Evolutionary conservation across 1,140 invertebrate genomes (phyloP).

Genomic region (Bradynema listronoti): DNA sequence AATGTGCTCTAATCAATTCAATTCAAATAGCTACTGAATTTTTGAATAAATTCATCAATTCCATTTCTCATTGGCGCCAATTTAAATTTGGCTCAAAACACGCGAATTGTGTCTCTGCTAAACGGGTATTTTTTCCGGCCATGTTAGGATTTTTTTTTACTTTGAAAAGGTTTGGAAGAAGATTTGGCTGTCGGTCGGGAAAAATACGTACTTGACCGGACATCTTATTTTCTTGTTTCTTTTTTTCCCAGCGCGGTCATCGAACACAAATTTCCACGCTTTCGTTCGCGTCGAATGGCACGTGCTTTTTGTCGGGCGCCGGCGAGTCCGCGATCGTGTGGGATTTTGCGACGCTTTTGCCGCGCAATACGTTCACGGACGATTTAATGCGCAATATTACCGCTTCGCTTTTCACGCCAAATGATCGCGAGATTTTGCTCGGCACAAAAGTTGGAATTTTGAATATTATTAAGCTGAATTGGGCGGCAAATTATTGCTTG

Average conservation of each 20-base stretch:
- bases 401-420: conserved; percentile 75
- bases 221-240: background rate
- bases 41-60: too few relatives aligned
- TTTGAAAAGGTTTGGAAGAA: too few relatives aligned
- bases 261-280: conserved; percentile 77
- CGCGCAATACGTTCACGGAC: conserved; percentile 36
- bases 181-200: too few relatives aligned
- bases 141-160: too few relatives aligned
- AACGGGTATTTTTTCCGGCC: too few relatives aligned
- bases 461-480: background rate
- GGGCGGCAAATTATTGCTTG: background rate
- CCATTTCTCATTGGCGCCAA: too few relatives aligned
- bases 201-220: background rate
- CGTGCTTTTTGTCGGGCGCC: conserved; percentile 56
- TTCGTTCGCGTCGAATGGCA: conserved; percentile 76
- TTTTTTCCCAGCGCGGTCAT: conserved; percentile 67
- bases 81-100: too few relatives aligned
- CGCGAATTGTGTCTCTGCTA: too few relatives aligned
- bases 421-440: conserved; percentile 79
- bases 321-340: conserved; percentile 46
- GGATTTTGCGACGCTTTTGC: conserved; percentile 33
- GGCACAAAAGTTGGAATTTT: conserved; percentile 68
- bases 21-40: too few relatives aligned
- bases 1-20: too few relatives aligned
- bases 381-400: conserved; percentile 58